Evolutionary conservation across 2,797 vertebrate genomes (phyloP).

Genomic region (Chiloscyllium punctatum): DNA sequence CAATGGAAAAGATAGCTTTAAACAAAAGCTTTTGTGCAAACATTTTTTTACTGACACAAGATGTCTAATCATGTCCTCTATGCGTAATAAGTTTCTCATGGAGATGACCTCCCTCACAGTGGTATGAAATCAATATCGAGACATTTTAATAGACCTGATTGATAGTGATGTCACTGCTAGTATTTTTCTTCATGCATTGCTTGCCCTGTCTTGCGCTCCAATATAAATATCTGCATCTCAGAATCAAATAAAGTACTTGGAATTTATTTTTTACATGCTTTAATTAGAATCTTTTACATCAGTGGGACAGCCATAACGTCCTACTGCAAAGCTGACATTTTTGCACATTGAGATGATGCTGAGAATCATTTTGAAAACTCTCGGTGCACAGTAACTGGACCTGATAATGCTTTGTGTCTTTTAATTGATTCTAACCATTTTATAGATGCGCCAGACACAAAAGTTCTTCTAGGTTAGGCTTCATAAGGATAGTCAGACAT

Average conservation of each 20-base stretch:
- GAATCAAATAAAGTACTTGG: not conserved
- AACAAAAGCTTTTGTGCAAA: not conserved
- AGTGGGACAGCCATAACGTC: too few species aligned
- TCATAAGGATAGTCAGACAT: too few species aligned
- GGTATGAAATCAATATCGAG: conserved; percentile 31
- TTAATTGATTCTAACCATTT: not conserved
- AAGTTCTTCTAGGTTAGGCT: not conserved
- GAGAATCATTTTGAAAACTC: not conserved
- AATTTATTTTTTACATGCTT: not conserved
- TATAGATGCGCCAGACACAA: not conserved
- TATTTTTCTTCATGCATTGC: not conserved
- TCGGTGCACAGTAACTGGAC: not conserved
- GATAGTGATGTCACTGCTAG: conserved; percentile 27
- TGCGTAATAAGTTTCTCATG: too few species aligned
- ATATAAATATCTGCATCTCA: not conserved
- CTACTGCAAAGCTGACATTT: not conserved
- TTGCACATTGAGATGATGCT: not conserved
- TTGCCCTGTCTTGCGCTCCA: not conserved
- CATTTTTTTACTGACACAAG: conserved; percentile 3
- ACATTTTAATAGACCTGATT: conserved; percentile 33
- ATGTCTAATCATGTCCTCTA: not conserved
- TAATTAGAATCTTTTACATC: not conserved
- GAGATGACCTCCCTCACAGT: not conserved
- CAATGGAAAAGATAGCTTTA: not conserved
- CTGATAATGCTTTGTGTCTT: not conserved